A percentile compares a stretch with the other conserved stretches of the same genome.
Conservation (phyloP, 1,140 invertebrate species). For the Hylyphantes graminicola region DNA sequence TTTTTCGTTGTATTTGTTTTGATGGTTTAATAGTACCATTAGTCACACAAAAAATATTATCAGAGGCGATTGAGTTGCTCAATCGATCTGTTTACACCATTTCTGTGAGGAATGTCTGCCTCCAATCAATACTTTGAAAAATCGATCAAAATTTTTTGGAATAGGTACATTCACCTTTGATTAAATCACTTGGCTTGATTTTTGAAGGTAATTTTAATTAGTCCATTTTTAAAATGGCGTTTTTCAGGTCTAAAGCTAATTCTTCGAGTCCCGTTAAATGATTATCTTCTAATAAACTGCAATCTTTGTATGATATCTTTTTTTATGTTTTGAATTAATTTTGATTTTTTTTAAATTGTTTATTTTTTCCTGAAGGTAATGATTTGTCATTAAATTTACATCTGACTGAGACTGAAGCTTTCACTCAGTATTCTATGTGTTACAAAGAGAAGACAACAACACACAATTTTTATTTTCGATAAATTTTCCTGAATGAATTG, state of each 20-base stretch:
- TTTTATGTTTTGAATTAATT: not conserved
- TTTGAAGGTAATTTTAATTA: not conserved
- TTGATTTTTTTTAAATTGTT: not conserved
- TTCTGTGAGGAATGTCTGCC: too few species aligned
- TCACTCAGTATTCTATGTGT: not conserved
- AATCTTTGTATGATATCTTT: not conserved
- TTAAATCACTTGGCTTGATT: not conserved
- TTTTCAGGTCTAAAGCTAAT: not conserved
- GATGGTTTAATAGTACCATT: too few species aligned
- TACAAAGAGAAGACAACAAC: not conserved
- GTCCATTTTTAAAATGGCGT: constrained; percentile 1
- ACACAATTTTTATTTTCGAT: not conserved
- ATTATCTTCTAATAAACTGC: not conserved
- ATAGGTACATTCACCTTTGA: too few species aligned
- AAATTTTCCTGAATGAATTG: not conserved
- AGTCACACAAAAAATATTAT: too few species aligned
- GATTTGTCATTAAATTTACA: constrained; percentile 10
- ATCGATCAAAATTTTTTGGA: too few species aligned
- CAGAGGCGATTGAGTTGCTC: too few species aligned
- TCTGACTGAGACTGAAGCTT: not conserved
- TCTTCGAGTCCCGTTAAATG: not conserved
- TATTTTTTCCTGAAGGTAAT: not conserved
- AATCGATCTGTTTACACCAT: too few species aligned
- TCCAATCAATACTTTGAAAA: too few species aligned
- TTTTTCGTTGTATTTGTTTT: too few species aligned